Conservation (phyloP, 2,888 invertebrate genomes). For the Tinea pellionella region DNA sequence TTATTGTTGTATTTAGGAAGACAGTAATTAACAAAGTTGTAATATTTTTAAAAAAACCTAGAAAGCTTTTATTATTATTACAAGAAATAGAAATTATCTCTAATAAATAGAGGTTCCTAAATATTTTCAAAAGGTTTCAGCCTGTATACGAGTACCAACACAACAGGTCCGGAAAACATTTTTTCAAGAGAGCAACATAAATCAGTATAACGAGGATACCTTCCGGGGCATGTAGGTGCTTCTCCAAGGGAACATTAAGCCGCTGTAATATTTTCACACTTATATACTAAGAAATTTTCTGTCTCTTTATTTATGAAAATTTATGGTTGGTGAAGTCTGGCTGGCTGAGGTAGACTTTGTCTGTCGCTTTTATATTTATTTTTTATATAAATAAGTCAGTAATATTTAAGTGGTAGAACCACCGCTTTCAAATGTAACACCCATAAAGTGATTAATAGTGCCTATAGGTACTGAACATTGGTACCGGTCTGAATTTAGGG, state of each 20-base stretch:
- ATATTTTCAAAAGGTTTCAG: not conserved
- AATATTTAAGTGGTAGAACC: too few relatives aligned
- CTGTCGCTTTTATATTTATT: not conserved
- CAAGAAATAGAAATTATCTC: too few relatives aligned
- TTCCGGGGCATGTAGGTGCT: constrained; percentile 47
- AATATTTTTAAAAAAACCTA: too few relatives aligned
- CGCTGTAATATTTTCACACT: constrained; percentile 66
- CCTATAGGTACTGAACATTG: too few relatives aligned
- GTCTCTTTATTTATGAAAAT: constrained; percentile 53
- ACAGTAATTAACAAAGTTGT: too few relatives aligned
- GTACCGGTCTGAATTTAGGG: too few relatives aligned
- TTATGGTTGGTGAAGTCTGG: not conserved
- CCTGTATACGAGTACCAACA: not conserved
- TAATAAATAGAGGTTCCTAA: not conserved
- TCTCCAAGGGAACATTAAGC: constrained; percentile 56
- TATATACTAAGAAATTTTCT: constrained; percentile 53
- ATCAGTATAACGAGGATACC: constrained; percentile 60
- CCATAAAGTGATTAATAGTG: too few relatives aligned
- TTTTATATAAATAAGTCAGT: too few relatives aligned
- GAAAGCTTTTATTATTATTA: too few relatives aligned
- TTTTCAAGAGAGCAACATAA: constrained; percentile 51
- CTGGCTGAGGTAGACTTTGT: not conserved
- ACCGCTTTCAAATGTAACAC: too few relatives aligned
- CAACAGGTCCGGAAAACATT: constrained; percentile 1
- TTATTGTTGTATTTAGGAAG: too few relatives aligned